A percentile compares a stretch with the other conserved stretches of the same genome.
phyloP scores from a whole-genome alignment of 2,888 invertebrate species.

The Xestobium rufovillosum region DNA sequence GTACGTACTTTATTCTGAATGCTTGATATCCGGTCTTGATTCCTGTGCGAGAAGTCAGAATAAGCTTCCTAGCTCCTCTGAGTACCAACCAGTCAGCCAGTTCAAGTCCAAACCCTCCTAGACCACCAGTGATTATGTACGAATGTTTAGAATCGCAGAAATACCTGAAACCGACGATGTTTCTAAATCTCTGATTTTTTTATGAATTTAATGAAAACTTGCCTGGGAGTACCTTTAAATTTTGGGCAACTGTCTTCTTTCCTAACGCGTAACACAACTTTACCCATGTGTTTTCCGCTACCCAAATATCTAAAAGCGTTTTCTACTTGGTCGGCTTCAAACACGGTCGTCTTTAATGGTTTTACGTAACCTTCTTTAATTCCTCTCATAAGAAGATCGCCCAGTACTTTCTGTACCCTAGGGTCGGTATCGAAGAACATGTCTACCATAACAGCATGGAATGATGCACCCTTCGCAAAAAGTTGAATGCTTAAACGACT shows the following conservation, averaged over 20 bases:
- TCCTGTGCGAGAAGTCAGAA: conserved; percentile 53
- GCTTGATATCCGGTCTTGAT: conserved; percentile 52
- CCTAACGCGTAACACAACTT: conserved; percentile 44
- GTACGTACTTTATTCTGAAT: conserved; percentile 12
- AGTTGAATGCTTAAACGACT: conserved; percentile 55
- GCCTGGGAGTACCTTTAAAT: too few species aligned
- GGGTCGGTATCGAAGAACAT: conserved; percentile 46
- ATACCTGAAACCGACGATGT: background rate
- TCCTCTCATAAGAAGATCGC: conserved; percentile 43
- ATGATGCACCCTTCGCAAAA: conserved; percentile 63
- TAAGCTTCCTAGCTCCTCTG: conserved; percentile 50
- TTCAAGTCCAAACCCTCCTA: conserved; percentile 61
- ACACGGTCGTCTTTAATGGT: conserved; percentile 58
- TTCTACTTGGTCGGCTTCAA: conserved; percentile 56
- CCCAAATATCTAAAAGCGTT: conserved; percentile 57
- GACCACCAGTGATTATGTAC: conserved; percentile 46
- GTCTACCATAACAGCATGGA: conserved; percentile 70
- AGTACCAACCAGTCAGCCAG: conserved; percentile 52
- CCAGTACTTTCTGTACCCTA: conserved; percentile 46
- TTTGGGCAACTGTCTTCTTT: conserved; percentile 29
- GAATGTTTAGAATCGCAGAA: conserved; percentile 21
- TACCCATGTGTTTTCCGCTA: conserved; percentile 70
- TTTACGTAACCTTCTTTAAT: conserved; percentile 56
- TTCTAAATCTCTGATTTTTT: background rate
- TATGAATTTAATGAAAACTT: background rate